Base-by-base conservation (phyloP, 2,797 vertebrate genomes). In the Lophotriccus pileatus region DNA sequence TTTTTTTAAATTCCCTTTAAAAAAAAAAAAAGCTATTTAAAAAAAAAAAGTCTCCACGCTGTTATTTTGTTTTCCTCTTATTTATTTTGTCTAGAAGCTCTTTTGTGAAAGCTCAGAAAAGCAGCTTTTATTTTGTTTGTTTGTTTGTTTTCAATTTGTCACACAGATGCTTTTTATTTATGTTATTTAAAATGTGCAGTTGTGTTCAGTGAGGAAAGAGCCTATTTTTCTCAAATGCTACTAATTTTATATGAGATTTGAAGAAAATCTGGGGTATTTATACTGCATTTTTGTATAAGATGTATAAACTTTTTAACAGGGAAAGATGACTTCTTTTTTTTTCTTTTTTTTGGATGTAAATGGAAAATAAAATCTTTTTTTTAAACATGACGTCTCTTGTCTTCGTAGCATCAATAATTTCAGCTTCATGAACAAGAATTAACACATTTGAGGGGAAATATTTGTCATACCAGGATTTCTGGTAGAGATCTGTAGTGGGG, bases 291-390 rank as follows among this genome's bases (percentile, higher is more conserved):
- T 98, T 98, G 94, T 98, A 97, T 85, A 75, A 97, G 94, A 95
- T 98, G 97, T 98, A 97, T 96, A 93, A 97, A 97, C 95, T 98
- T 98, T 98, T 97, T 95, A 97, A 87, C 87, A 88, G 94, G 94
- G 94, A 89, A 96, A 97, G 89, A 84, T 78, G 84, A 88, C 79
- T 28, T 34, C 97, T 95, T 97, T 37, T 37, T 37, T 39, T 97
- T 97, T 53, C n/a, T n/a, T 39, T 97, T 95, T 97, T 97, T 34
- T 1, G 64, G 87, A 96, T 97, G 96, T 96, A 97, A 96, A 91
- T 95, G 90, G 82, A 89, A 98, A 98, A 98, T 98, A 98, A 98
- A 97, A 75, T 16, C 44, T 73, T 97, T 98, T 98, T 98, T 98
- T 97, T 97, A 97, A 98, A 84, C 96, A 77, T 60, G 44, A 67